These are phyloP conservation scores for Melieria crassipennis DNA, from an alignment of 2,888 invertebrate genomes.

Conservation along the genomic window DNA sequence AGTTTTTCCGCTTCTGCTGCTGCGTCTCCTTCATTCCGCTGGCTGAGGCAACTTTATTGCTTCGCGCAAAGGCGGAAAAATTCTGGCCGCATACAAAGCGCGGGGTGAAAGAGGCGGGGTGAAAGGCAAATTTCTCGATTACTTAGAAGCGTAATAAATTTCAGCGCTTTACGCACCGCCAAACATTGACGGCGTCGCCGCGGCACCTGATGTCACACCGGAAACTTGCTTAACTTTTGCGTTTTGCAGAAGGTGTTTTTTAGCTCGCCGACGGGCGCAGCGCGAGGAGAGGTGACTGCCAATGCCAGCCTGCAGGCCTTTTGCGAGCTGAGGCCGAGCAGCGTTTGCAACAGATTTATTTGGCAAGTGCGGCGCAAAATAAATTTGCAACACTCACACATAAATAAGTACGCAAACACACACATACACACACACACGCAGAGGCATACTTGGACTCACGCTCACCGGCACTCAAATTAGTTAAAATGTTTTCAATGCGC, in stretches of 20 bases:
- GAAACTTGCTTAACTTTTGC: no score
- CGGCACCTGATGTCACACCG: slow-evolving; percentile 41
- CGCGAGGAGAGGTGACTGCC: no score
- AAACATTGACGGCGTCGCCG: slow-evolving; percentile 31
- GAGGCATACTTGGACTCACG: background rate
- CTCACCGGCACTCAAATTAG: background rate
- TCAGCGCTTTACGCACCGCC: slow-evolving; percentile 40
- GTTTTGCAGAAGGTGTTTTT: no score
- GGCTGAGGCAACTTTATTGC: background rate
- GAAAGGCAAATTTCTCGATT: slow-evolving; percentile 40
- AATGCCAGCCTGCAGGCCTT: no score
- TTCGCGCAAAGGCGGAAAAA: background rate
- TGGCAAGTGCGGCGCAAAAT: no score
- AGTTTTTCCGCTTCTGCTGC: background rate
- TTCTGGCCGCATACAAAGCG: no score
- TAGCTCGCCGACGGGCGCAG: no score
- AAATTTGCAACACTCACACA: no score
- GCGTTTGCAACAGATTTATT: no score
- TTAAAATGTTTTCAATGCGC: background rate
- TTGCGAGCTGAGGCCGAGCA: no score
- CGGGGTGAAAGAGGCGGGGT: no score
- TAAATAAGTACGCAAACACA: slow-evolving; percentile 1
- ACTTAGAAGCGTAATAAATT: slow-evolving; percentile 43
- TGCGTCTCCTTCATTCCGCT: no score
- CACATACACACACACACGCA: slow-evolving; percentile 8